phyloP scores from a whole-genome alignment of 2,113 vertebrate species.

The Scartelaos histophorus region DNA sequence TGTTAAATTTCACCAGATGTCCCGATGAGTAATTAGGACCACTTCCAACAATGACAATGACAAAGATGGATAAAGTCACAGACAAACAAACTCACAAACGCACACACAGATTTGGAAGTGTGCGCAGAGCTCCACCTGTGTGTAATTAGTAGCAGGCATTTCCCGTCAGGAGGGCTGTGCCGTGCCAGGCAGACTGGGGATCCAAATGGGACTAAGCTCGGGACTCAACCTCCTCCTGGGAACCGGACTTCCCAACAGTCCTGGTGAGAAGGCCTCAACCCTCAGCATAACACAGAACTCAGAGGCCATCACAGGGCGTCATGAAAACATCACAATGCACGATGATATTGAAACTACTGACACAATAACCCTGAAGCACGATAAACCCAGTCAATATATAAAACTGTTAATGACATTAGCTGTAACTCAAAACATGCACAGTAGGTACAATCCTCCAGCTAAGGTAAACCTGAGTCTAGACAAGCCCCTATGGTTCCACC shows the following conservation, averaged over 20 bases:
- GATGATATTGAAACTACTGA: neutral
- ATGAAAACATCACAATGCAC: neutral
- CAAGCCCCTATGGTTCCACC: no score
- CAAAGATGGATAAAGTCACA: conserved; percentile 33
- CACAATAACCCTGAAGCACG: no score
- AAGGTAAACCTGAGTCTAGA: no score
- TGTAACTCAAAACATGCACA: no score
- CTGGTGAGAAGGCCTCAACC: conserved; percentile 29
- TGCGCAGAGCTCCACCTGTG: conserved; percentile 59
- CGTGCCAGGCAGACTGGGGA: conserved; percentile 41
- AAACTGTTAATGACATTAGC: no score
- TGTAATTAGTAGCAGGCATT: conserved; percentile 74
- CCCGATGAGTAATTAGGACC: neutral
- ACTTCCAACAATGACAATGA: conserved; percentile 22
- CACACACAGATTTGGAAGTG: conserved; percentile 27
- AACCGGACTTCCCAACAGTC: conserved; percentile 41
- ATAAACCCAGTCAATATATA: no score
- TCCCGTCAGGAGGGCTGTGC: conserved; percentile 63
- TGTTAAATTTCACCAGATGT: neutral
- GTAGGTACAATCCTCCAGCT: no score
- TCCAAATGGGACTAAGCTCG: conserved; percentile 13
- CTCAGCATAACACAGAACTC: conserved; percentile 15
- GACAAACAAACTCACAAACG: conserved; percentile 46
- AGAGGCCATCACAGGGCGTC: neutral
- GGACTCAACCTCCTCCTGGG: conserved; percentile 12